Conservation (phyloP, 2,888 invertebrate genomes). For the Parnassius smintheus region DNA sequence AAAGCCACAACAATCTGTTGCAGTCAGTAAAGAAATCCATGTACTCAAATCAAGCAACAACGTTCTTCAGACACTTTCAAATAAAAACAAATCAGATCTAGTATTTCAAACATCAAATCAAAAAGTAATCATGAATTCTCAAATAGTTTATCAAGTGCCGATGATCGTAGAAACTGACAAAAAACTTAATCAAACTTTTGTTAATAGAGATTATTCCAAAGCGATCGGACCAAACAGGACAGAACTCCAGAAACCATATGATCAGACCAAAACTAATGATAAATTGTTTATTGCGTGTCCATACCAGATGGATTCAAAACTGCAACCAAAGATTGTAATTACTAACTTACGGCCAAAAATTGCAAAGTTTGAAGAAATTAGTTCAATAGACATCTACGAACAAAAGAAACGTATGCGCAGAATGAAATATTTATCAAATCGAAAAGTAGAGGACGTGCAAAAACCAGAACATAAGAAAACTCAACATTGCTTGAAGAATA, state of each 20-base stretch:
- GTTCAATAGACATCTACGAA: slow-evolving; percentile 78
- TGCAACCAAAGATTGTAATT: slow-evolving; percentile 66
- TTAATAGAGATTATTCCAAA: slow-evolving; percentile 50
- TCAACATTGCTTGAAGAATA: slow-evolving; percentile 44
- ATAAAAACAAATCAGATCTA: slow-evolving; percentile 55
- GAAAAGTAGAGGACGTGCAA: slow-evolving; percentile 43
- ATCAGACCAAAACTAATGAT: slow-evolving; percentile 53
- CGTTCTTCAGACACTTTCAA: slow-evolving; percentile 51
- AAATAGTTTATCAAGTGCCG: slow-evolving; percentile 70
- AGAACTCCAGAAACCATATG: slow-evolving; percentile 49
- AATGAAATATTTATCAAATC: slow-evolving; percentile 59
- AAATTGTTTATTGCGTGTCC: slow-evolving; percentile 65
- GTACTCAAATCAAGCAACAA: slow-evolving; percentile 59
- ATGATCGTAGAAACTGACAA: slow-evolving; percentile 59
- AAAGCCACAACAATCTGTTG: slow-evolving; percentile 41
- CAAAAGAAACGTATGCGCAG: slow-evolving; percentile 72
- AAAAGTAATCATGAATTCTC: slow-evolving; percentile 63
- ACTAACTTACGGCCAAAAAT: slow-evolving; percentile 59
- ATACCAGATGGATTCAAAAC: slow-evolving; percentile 64
- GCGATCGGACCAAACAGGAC: slow-evolving; percentile 44
- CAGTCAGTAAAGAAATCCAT: slow-evolving; percentile 54
- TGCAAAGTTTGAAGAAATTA: slow-evolving; percentile 58
- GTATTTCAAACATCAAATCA: slow-evolving; percentile 55
- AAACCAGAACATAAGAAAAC: slow-evolving; percentile 46
- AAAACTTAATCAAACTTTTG: slow-evolving; percentile 48